Base-by-base conservation (phyloP, 2,888 invertebrate genomes). In the Dynastes hyllus region DNA sequence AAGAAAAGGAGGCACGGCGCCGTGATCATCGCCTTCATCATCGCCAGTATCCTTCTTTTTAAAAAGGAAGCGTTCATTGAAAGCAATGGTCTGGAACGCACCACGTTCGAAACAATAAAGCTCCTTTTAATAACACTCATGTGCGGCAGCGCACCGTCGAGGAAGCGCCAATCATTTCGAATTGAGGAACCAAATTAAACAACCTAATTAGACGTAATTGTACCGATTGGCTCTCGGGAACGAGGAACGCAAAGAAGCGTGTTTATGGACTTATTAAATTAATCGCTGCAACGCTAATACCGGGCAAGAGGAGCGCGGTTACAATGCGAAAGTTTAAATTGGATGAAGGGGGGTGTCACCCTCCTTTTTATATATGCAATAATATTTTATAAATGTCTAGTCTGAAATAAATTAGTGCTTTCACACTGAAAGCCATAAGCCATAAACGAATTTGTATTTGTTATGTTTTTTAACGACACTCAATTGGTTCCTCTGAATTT, bases 11-110 rank as follows among this genome's bases (percentile, higher is more conserved):
- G 78, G 51, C 9, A 40, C 78, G 78, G 78, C 73, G 78, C 78
- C 65, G 29, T 40, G n/a, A 50, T 65, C 63, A 29, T 55, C 16
- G 29, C 55, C 61, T 70, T 63, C 70, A 71, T 78, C 63, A 73
- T 73, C 63, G 63, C 45, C 63, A 78, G 70, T 65, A 78, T 80
- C 77, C 82, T 61, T 75, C 78, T 71, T 79, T 80, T 81, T 84
- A 83, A 84, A 82, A 80, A 85, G 84, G 84, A 85, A 84, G 81
- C 80, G 79, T 79, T 82, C 83, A 81, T 82, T 84, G 80, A 81
- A 79, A 75, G 82, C 82, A 85, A 84, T 84, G 82, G 82, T 81
- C 82, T 82, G 81, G 81, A 83, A 81, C 84, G 27, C 13, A 75
- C 73, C 61, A 75, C 73, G 61, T 32, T 61, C 61, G 61, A 75